phyloP scores from a whole-genome alignment of 37 sponge, comb jelly and placozoan species.

The Haliclona indistincta region DNA sequence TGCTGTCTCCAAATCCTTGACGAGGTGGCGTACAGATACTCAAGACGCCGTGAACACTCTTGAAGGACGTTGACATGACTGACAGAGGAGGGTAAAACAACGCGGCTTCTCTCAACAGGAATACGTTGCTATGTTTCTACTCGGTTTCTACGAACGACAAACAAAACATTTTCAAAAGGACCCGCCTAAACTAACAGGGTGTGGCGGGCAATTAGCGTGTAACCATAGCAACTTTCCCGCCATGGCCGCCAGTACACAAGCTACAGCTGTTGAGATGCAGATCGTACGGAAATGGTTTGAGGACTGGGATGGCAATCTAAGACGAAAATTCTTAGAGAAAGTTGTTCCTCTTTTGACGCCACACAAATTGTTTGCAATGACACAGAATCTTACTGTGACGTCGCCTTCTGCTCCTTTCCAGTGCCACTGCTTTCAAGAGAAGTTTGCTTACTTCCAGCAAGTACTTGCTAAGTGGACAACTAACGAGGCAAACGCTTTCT shows the following conservation, averaged over 20 bases:
- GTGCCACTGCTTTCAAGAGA: constrained; percentile 25
- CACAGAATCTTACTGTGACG: neutral
- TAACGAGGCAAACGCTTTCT: constrained; percentile 19
- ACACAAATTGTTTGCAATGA: constrained; percentile 35
- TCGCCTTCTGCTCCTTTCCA: neutral
- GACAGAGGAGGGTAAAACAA: no score
- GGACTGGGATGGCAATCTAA: constrained; percentile 4
- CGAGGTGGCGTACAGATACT: neutral
- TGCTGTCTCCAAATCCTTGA: neutral
- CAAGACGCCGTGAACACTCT: no score
- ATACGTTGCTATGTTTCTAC: no score
- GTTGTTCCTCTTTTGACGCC: constrained; percentile 29
- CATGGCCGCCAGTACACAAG: neutral
- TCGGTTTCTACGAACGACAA: no score
- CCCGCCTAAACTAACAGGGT: no score
- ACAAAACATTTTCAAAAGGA: no score
- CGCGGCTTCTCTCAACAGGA: no score
- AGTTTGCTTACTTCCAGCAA: constrained; percentile 6
- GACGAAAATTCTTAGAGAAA: constrained; percentile 33
- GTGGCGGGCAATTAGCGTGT: no score
- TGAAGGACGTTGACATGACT: no score
- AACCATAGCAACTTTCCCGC: no score
- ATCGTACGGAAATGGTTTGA: constrained; percentile 34
- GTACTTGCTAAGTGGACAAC: constrained; percentile 18
- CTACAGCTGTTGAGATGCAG: neutral